Evolutionary conservation across 2,113 vertebrate species (phyloP).

Genomic region (Rhinoderma darwinii): DNA sequence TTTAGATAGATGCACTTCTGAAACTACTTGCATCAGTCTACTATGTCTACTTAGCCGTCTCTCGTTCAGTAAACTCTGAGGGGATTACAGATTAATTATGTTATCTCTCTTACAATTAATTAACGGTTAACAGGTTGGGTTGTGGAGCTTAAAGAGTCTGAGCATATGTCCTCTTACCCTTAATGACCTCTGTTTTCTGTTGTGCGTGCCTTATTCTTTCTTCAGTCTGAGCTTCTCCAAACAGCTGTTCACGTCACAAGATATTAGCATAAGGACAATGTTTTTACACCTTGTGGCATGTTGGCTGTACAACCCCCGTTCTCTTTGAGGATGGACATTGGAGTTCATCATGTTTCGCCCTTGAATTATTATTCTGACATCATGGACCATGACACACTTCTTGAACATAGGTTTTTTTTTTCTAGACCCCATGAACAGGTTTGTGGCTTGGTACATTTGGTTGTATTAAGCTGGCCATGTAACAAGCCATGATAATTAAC

Average conservation of each 20-base stretch:
- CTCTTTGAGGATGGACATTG: not conserved
- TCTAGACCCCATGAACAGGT: no score
- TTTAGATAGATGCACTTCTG: no score
- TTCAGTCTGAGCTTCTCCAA: slow-evolving; percentile 3
- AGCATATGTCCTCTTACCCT: slow-evolving; percentile 36
- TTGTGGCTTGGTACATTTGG: no score
- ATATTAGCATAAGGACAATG: slow-evolving; percentile 1
- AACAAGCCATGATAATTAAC: no score
- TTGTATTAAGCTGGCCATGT: no score
- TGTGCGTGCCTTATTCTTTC: not conserved
- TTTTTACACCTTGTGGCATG: not conserved
- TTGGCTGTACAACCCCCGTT: not conserved
- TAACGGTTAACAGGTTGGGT: slow-evolving; percentile 16
- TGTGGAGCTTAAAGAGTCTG: slow-evolving; percentile 15
- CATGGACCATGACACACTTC: no score
- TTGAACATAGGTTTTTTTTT: no score
- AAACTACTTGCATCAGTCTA: not conserved
- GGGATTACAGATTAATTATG: slow-evolving; percentile 28
- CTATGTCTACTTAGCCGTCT: not conserved
- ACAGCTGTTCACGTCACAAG: slow-evolving; percentile 17
- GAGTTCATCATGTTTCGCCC: no score
- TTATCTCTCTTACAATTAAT: slow-evolving; percentile 38
- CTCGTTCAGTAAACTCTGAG: not conserved
- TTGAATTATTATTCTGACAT: no score
- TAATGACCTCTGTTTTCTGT: slow-evolving; percentile 1